Evolutionary conservation across 2,113 vertebrate species (phyloP), one percentile per base, ranked within the genome.

Genomic region (Oceanodroma tethys): DNA sequence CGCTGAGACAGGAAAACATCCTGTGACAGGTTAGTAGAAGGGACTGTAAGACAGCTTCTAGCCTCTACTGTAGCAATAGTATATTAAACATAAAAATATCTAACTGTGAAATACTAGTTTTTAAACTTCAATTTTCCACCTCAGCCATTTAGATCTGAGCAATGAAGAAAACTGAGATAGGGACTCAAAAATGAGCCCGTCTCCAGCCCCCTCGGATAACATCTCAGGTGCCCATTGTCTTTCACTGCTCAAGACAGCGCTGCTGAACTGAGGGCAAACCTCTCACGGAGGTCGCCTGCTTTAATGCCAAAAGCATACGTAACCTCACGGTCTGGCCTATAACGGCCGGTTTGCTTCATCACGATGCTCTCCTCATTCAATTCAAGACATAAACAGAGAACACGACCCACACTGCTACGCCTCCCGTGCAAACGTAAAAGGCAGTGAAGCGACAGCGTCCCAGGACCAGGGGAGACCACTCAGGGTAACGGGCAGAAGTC

Each of bases 341-440:
- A 50, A 19, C 30, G 43, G 63, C 67, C 10, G 29, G 9, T 19
- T 16, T 30, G 58, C 75, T 59, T 1, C 12, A 13, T 3, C 25
- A 1, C 22, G 6, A 4, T 0, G 13, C 16, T 73, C 56, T 56
- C 32, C 27, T 59, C n/a, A 0, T 10, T 21, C 30, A 43, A 11
- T 11, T 22, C 10, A 8, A 23, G 56, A 2, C 48, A 23, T 2
- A 5, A 7, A 2, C 1, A 52, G 32, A 74, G 52, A 32, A 12
- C 21, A 10, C 0, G 0, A 1, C 34, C n/a, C 4, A 0, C 6
- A 2, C 56, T 36, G 68, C 53, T 17, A 1, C 0, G 2, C 14
- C 43, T 43, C 30, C 71, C 82, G 4, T 0, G 53, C 79, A 19
- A 13, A 30, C 52, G 2, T 0, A 6, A 10, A 1, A 38, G 48